A percentile compares a stretch with the other conserved stretches of the same genome.
These are phyloP conservation scores for Trematomus loennbergii DNA, from an alignment of 2,113 vertebrate genomes.

Conservation along the genomic window DNA sequence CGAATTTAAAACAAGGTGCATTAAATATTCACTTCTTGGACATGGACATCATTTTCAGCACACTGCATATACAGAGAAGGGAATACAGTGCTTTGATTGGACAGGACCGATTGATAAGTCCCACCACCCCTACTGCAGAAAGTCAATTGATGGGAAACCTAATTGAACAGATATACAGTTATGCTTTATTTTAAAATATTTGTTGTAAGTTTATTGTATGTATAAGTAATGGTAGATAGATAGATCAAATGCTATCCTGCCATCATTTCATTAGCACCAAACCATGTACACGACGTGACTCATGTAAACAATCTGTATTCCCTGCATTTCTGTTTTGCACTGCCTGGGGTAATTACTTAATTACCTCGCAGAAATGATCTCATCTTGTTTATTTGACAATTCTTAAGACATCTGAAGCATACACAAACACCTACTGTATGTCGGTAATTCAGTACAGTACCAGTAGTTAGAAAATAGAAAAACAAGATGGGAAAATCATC, in stretches of 20 bases:
- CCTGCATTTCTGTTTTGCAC: neutral
- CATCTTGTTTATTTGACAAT: constrained; percentile 23
- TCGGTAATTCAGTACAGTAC: neutral
- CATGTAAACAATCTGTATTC: neutral
- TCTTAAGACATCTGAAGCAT: constrained; percentile 2
- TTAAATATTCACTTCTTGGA: neutral
- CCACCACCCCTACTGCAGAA: neutral
- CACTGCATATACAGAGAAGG: neutral
- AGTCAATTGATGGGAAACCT: too few relatives aligned
- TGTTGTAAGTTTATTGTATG: too few relatives aligned
- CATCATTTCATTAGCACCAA: constrained; percentile 7
- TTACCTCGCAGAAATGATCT: constrained; percentile 11
- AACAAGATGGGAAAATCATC: constrained; percentile 21
- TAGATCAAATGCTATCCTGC: neutral
- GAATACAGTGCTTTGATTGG: neutral
- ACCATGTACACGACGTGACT: neutral
- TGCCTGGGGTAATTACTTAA: constrained; percentile 5
- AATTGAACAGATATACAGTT: too few relatives aligned
- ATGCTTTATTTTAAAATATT: too few relatives aligned
- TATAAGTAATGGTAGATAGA: too few relatives aligned
- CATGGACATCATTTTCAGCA: neutral
- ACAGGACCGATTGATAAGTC: neutral
- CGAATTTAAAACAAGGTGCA: constrained; percentile 15
- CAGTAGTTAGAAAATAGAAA: constrained; percentile 14
- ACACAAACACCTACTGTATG: neutral